Evolutionary conservation across 1,140 invertebrate species (phyloP).

Genomic region (Euwallacea similis): DNA sequence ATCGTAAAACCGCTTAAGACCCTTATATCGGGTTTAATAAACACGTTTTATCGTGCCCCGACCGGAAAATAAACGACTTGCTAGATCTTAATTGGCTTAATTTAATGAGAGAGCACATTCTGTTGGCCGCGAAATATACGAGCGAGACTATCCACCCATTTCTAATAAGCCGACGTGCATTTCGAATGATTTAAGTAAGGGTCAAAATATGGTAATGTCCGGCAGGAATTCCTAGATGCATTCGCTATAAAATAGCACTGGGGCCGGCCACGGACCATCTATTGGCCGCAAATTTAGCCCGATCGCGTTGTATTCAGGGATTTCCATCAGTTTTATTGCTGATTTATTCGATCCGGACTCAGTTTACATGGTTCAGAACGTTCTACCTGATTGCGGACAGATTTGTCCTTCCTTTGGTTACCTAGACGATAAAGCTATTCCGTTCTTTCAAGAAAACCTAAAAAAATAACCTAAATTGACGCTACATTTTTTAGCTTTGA

Average conservation of each 20-base stretch:
- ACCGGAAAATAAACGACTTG: slow-evolving; percentile 36
- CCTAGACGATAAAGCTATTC: too few species aligned
- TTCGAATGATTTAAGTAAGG: slow-evolving; percentile 41
- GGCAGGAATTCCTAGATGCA: slow-evolving; percentile 37
- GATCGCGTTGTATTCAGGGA: slow-evolving; percentile 30
- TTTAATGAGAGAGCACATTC: slow-evolving; percentile 36
- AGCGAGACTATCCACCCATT: slow-evolving; percentile 35
- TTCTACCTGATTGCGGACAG: too few species aligned
- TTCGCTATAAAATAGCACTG: slow-evolving; percentile 32
- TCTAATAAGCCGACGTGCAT: slow-evolving; percentile 33
- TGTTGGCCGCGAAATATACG: slow-evolving; percentile 30
- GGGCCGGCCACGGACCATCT: slow-evolving; percentile 33
- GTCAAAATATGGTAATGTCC: slow-evolving; percentile 44
- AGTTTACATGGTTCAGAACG: neutral
- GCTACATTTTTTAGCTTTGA: too few species aligned
- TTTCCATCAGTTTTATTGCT: slow-evolving; percentile 33
- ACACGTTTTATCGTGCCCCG: slow-evolving; percentile 35
- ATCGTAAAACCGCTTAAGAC: too few species aligned
- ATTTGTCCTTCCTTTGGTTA: too few species aligned
- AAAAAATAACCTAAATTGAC: too few species aligned
- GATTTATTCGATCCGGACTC: slow-evolving; percentile 18
- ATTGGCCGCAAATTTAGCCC: slow-evolving; percentile 43
- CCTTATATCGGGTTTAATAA: slow-evolving; percentile 20
- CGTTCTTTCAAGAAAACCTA: too few species aligned
- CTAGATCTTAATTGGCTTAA: slow-evolving; percentile 37